phyloP scores from a whole-genome alignment of 37 sponge, comb jelly and placozoan species.

The Aplysina aerophoba region DNA sequence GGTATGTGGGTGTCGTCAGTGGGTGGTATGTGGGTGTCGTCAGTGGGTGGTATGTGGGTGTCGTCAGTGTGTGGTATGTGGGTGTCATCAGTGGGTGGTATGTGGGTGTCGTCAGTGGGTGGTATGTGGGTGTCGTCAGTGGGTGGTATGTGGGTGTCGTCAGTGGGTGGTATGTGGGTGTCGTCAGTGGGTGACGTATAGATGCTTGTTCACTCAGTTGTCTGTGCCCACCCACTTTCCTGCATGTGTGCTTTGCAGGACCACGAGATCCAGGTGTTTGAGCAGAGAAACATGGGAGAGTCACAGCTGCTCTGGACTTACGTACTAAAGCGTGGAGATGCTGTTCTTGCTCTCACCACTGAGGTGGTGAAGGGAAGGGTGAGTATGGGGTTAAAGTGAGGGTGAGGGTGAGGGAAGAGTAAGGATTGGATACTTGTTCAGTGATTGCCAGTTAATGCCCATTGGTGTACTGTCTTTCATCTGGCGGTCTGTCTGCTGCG shows the following conservation, averaged over 20 bases:
- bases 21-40: background rate
- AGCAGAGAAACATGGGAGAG: conserved; percentile 60
- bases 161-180: no score
- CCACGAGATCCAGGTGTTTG: conserved; percentile 84
- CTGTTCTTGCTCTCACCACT: conserved; percentile 70
- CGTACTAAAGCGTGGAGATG: conserved; percentile 56
- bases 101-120: no score
- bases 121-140: no score
- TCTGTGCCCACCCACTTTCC: background rate
- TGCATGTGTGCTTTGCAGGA: conserved; percentile 35
- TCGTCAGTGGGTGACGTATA: no score
- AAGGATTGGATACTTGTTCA: background rate
- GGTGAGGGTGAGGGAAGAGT: background rate
- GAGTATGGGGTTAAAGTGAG: background rate
- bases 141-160: no score
- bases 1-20: background rate
- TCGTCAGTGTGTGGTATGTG: background rate
- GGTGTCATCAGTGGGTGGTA: no score
- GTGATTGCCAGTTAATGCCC: background rate
- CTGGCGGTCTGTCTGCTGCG: no score
- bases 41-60: background rate
- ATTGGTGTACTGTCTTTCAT: background rate
- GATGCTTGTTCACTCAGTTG: background rate
- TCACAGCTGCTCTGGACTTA: conserved; percentile 81
- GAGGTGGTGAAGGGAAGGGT: conserved; percentile 77